Evolutionary conservation across 2,888 invertebrate species (phyloP).

Genomic region (Diarsia rubi): DNA sequence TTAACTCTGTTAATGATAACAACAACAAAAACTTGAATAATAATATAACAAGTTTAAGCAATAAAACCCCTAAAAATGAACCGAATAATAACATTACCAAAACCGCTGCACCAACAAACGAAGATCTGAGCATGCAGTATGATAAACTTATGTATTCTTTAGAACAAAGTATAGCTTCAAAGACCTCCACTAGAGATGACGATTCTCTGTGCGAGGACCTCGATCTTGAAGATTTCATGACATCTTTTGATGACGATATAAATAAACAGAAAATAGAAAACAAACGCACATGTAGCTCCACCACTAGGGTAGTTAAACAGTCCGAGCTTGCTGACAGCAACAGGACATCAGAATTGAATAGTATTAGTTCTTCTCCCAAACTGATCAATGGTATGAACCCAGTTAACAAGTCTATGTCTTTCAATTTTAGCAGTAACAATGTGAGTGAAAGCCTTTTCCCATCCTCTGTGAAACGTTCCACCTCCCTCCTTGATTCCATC

Average conservation of each 20-base stretch:
- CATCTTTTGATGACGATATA: slow-evolving; percentile 92
- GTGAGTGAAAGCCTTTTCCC: slow-evolving; percentile 87
- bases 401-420: slow-evolving; percentile 90
- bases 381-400: slow-evolving; percentile 82
- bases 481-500: slow-evolving; percentile 90
- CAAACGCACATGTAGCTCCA: slow-evolving; percentile 88
- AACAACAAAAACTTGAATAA: slow-evolving; percentile 78
- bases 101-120: slow-evolving; percentile 78
- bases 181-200: slow-evolving; percentile 86
- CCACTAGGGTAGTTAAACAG: slow-evolving; percentile 86
- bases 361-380: slow-evolving; percentile 83
- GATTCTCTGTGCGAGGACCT: slow-evolving; percentile 92
- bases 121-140: slow-evolving; percentile 87
- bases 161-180: slow-evolving; percentile 88
- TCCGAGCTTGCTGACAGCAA: slow-evolving; percentile 81
- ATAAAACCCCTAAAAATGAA: slow-evolving; percentile 73
- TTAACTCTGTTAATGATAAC: slow-evolving; percentile 79
- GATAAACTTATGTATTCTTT: slow-evolving; percentile 90
- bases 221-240: slow-evolving; percentile 92
- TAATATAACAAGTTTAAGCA: slow-evolving; percentile 72
- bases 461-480: slow-evolving; percentile 90
- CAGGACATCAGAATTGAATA: slow-evolving; percentile 80
- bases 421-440: slow-evolving; percentile 91
- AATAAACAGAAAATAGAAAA: slow-evolving; percentile 84
- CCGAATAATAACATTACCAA: slow-evolving; percentile 77